Evolutionary conservation across 2,797 vertebrate genomes (phyloP), one percentile per base, ranked within the genome.

Genomic region (Psittacula derbiana): DNA sequence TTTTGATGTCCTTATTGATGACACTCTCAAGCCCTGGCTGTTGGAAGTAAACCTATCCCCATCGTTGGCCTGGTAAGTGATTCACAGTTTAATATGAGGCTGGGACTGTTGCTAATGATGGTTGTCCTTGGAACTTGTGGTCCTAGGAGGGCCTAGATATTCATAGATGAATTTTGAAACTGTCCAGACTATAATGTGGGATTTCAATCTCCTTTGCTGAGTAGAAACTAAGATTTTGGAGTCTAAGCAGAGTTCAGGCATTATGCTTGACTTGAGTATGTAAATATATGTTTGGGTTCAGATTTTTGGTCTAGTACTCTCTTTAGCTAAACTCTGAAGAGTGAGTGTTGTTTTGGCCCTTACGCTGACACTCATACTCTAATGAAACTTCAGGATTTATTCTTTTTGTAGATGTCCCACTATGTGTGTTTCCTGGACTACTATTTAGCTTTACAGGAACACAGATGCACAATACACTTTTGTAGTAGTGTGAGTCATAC

Each of bases 11-110:
- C 99, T 99, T 91, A 99, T 99, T 66, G 99, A 99, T 98, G 98
- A 99, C 80, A 98, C 98, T 94, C 98, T 99, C 95, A 99, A 99
- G 97, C 99, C 99, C 40, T 99, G 99, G 99, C 98, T 99, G 85
- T 97, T 99, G 96, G 99, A 99, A 98, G 99, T 99, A 92, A 99
- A 99, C 96, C 98, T 99, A 25, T 99, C 99, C 64, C 99, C 99
- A 80, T 99, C 99, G 38, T 78, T 99, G 95, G 99, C 99, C 75
- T 99, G 99, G 99, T 99, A 98, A 99, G 99, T 95, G 76, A 87
- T 73, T 97, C 62, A 61, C 11, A 18, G 23, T 46, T 85, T 74
- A 52, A 33, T 53, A 31, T 17, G 67, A 88, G 70, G 21, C n/a
- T 61, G 25, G 14, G 15, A 27, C 28, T 86, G 25, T 87, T 94